Conservation (phyloP, 2,113 vertebrate species). For the Hymenochirus boettgeri region DNA sequence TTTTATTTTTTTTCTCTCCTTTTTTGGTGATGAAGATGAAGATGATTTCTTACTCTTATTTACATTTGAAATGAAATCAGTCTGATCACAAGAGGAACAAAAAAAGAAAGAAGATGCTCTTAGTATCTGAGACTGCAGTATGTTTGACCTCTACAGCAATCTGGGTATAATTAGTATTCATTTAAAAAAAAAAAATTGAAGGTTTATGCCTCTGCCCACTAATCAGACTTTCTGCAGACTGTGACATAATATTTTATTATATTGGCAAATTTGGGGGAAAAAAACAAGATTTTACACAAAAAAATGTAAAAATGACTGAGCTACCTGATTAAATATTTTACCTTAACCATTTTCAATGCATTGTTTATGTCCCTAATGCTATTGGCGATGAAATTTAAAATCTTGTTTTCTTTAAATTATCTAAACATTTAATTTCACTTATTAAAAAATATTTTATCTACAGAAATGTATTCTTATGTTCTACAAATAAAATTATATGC, state of each 20-base stretch:
- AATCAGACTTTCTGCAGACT: slow-evolving; percentile 74
- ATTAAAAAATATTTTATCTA: slow-evolving; percentile 67
- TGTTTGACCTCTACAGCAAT: slow-evolving; percentile 36
- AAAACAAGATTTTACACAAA: slow-evolving; percentile 85
- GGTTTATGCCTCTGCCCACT: slow-evolving; percentile 70
- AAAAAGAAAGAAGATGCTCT: slow-evolving; percentile 35
- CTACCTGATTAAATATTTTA: slow-evolving; percentile 80
- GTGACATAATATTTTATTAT: slow-evolving; percentile 94
- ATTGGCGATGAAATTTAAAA: slow-evolving; percentile 81
- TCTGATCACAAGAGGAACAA: slow-evolving; percentile 51
- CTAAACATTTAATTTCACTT: slow-evolving; percentile 77
- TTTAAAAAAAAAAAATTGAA: slow-evolving; percentile 43
- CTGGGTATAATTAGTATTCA: slow-evolving; percentile 54
- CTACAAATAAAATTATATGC: slow-evolving; percentile 59
- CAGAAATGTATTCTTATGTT: slow-evolving; percentile 63
- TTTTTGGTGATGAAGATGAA: too few species aligned
- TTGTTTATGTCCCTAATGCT: slow-evolving; percentile 83
- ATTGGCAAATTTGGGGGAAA: slow-evolving; percentile 73
- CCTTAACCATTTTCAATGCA: slow-evolving; percentile 86
- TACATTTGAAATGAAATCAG: slow-evolving; percentile 54
- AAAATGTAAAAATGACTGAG: slow-evolving; percentile 86
- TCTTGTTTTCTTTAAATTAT: slow-evolving; percentile 80
- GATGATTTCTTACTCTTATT: slow-evolving; percentile 51
- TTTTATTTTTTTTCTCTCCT: too few species aligned
- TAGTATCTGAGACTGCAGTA: slow-evolving; percentile 41